Evolutionary conservation across 2,888 invertebrate genomes (phyloP).

Genomic region (Vesta saturnalis): DNA sequence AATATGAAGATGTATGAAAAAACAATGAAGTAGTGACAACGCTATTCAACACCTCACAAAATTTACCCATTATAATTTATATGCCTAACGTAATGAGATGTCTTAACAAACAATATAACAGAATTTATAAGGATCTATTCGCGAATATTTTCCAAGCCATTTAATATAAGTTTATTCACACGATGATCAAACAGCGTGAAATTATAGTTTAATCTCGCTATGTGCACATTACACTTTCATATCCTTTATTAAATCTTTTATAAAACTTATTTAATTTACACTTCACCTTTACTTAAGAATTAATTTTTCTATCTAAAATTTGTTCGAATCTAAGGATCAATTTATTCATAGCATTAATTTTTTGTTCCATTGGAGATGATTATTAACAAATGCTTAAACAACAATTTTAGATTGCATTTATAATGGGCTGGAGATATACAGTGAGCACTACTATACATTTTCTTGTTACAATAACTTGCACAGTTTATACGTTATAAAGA

Average conservation of each 20-base stretch:
- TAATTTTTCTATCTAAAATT: too few species aligned
- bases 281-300: background rate
- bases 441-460: background rate
- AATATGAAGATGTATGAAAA: background rate
- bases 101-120: constrained; percentile 18
- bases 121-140: constrained; percentile 16
- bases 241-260: constrained; percentile 3
- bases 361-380: too few species aligned
- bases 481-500: background rate
- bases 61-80: constrained; percentile 10
- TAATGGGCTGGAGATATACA: background rate
- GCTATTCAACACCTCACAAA: constrained; percentile 6
- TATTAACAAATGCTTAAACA: too few species aligned
- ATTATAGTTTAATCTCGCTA: constrained; percentile 49
- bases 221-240: constrained; percentile 4
- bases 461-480: background rate
- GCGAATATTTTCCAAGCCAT: constrained; percentile 11
- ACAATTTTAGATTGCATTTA: too few species aligned
- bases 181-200: constrained; percentile 52
- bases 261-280: constrained; percentile 5
- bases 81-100: constrained; percentile 17
- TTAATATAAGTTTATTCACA: constrained; percentile 46
- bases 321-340: too few species aligned
- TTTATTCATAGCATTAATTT: too few species aligned
- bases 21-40: background rate